Conservation (phyloP, 1,140 invertebrate genomes). For the Drosophila nikananu region DNA sequence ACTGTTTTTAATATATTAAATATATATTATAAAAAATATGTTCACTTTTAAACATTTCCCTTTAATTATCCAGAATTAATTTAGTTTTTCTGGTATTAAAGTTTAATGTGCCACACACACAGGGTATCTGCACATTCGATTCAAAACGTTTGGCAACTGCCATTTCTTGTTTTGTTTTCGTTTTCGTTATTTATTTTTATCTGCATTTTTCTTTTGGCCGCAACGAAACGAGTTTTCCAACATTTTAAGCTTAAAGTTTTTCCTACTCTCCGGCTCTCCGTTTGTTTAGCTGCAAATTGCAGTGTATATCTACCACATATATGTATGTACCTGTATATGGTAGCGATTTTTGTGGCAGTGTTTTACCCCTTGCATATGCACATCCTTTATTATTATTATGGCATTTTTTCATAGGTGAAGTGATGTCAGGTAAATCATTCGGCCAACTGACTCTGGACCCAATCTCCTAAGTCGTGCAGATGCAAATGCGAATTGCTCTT, state of each 20-base stretch:
- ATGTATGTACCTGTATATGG: background rate
- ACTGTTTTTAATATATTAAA: background rate
- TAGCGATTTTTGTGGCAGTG: slow-evolving; percentile 30
- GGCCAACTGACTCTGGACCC: slow-evolving; percentile 41
- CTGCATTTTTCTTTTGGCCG: slow-evolving; percentile 64
- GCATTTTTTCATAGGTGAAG: slow-evolving; percentile 8
- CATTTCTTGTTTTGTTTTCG: slow-evolving; percentile 53
- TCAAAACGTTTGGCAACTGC: background rate
- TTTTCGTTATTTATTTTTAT: slow-evolving; percentile 77
- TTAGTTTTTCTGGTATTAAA: background rate
- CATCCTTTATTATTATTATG: slow-evolving; percentile 47
- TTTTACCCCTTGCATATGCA: slow-evolving; percentile 38
- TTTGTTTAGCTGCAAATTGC: slow-evolving; percentile 30
- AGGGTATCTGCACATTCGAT: slow-evolving; percentile 7
- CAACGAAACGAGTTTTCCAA: slow-evolving; percentile 69
- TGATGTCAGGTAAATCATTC: slow-evolving; percentile 72
- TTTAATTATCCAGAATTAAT: background rate
- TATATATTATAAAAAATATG: background rate
- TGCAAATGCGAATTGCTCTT: slow-evolving; percentile 14
- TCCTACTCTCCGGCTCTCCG: background rate
- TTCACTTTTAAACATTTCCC: background rate
- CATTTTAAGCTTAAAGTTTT: slow-evolving; percentile 48
- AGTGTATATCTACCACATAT: slow-evolving; percentile 8
- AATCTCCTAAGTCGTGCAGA: slow-evolving; percentile 2
- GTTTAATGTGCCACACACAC: background rate